Percentiles rank a stretch among this genome's conserved stretches.
phyloP scores from a whole-genome alignment of 2,113 vertebrate species.

The Zapornia atra region DNA sequence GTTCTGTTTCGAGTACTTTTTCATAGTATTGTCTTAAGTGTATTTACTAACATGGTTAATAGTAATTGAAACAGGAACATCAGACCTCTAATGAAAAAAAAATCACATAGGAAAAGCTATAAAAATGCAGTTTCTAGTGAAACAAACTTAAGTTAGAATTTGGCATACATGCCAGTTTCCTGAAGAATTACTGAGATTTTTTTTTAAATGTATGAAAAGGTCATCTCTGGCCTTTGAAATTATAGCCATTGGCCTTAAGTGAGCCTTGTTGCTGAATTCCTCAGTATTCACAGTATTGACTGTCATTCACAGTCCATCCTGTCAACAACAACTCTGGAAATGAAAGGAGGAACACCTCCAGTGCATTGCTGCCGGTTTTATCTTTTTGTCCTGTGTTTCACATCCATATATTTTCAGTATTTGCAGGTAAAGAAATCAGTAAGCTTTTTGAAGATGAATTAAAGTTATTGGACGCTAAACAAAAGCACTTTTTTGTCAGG shows the following conservation, averaged over 20 bases:
- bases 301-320: background rate
- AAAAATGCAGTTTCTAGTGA: background rate
- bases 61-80: background rate
- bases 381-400: background rate
- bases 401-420: background rate
- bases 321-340: background rate
- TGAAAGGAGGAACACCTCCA: background rate
- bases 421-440: background rate
- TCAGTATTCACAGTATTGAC: background rate
- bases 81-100: background rate
- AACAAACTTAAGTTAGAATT: background rate
- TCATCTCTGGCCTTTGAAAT: background rate
- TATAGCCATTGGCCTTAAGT: background rate
- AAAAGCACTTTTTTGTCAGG: background rate
- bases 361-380: background rate
- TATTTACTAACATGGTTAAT: background rate
- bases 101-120: background rate
- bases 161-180: background rate
- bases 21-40: background rate
- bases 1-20: background rate
- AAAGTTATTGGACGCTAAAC: background rate
- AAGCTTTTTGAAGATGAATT: background rate
- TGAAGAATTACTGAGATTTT: background rate
- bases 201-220: background rate
- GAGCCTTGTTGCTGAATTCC: background rate